Percentiles rank a stretch among this genome's conserved stretches.
Conservation (phyloP, 1,140 invertebrate genomes). For the Melanaphis sacchari region DNA sequence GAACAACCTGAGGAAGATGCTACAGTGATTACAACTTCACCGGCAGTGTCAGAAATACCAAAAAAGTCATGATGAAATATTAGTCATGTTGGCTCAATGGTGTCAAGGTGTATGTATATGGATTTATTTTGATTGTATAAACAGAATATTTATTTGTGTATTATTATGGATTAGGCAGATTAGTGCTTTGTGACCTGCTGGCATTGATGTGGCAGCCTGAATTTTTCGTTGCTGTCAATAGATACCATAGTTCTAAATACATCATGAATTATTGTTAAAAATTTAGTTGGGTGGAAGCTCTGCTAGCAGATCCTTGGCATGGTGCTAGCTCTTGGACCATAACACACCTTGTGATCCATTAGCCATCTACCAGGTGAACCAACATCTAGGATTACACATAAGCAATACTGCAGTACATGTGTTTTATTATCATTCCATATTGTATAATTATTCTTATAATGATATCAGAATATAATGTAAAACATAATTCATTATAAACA, state of each 20-base stretch:
- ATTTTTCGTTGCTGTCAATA: neutral
- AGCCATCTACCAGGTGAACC: neutral
- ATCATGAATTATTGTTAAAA: neutral
- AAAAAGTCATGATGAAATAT: neutral
- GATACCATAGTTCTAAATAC: neutral
- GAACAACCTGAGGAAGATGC: neutral
- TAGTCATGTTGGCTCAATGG: neutral
- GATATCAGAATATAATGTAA: neutral
- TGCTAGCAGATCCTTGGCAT: neutral
- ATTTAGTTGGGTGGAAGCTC: neutral
- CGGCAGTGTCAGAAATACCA: neutral
- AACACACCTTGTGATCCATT: neutral
- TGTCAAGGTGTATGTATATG: neutral
- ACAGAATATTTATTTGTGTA: neutral
- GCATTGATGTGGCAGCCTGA: neutral
- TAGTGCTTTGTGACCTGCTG: neutral
- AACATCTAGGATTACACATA: neutral
- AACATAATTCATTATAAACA: neutral
- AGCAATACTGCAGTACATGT: neutral
- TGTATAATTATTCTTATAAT: neutral
- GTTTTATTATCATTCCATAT: conserved; percentile 13
- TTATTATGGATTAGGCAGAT: neutral
- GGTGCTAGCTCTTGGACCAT: neutral
- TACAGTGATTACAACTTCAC: neutral
- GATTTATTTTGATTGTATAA: neutral